phyloP scores from a whole-genome alignment of 2,888 invertebrate genomes.

The Mallateleia sp. region DNA sequence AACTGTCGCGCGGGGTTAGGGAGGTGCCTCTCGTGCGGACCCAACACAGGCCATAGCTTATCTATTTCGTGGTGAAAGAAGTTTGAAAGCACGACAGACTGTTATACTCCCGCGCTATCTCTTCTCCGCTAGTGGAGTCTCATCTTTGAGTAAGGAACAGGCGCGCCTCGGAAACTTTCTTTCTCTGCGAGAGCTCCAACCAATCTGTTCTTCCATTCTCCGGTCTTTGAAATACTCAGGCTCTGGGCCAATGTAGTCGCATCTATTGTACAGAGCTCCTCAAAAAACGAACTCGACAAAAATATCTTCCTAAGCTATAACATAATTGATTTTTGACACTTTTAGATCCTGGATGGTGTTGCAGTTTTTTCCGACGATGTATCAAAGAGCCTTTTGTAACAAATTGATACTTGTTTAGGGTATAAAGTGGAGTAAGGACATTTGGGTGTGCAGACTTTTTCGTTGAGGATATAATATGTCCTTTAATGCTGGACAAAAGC shows the following conservation, averaged over 20 bases:
- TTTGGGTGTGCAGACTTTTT: too few species aligned
- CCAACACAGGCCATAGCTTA: slow-evolving; percentile 16
- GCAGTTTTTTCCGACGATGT: too few species aligned
- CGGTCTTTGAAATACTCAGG: slow-evolving; percentile 54
- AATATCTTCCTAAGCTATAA: too few species aligned
- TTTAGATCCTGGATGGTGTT: too few species aligned
- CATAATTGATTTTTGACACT: too few species aligned
- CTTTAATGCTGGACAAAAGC: too few species aligned
- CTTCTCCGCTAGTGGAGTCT: slow-evolving; percentile 58
- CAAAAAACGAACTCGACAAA: slow-evolving; percentile 29
- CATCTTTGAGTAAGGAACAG: slow-evolving; percentile 65
- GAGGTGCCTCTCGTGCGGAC: neutral
- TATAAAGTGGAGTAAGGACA: too few species aligned
- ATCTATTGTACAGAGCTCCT: slow-evolving; percentile 30
- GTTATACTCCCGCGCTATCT: slow-evolving; percentile 69
- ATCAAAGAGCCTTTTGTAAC: too few species aligned
- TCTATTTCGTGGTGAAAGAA: slow-evolving; percentile 56
- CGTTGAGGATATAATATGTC: too few species aligned
- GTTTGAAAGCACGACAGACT: slow-evolving; percentile 65
- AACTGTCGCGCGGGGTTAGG: too few species aligned
- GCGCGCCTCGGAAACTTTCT: slow-evolving; percentile 59
- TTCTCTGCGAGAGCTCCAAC: slow-evolving; percentile 52
- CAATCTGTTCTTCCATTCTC: slow-evolving; percentile 63
- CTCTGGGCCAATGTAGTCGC: slow-evolving; percentile 39
- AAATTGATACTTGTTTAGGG: too few species aligned